Evolutionary conservation across 2,113 vertebrate species (phyloP).

Genomic region (Bubo bubo): DNA sequence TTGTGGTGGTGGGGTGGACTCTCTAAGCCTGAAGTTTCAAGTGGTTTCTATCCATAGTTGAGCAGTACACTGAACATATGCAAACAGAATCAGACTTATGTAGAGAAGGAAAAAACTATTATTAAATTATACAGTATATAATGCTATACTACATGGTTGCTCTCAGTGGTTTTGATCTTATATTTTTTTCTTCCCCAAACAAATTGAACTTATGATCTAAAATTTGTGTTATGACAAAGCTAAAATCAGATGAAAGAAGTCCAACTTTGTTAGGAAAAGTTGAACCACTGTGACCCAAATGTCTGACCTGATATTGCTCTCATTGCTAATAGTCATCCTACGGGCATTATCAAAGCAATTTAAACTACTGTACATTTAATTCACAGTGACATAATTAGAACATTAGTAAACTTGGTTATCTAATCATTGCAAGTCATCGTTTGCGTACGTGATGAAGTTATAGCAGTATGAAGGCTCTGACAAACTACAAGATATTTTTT

Average conservation of each 20-base stretch:
- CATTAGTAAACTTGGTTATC: slow-evolving; percentile 28
- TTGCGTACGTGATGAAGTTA: background rate
- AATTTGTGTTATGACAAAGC: background rate
- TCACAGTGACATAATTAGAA: slow-evolving; percentile 51
- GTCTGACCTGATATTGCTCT: slow-evolving; percentile 25
- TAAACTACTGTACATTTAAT: slow-evolving; percentile 31
- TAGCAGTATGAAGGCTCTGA: background rate
- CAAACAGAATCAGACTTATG: background rate
- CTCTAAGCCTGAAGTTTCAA: background rate
- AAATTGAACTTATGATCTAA: background rate
- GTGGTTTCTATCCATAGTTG: background rate
- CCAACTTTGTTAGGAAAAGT: slow-evolving; percentile 12
- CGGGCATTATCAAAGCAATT: slow-evolving; percentile 61
- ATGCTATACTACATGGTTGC: background rate
- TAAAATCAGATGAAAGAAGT: slow-evolving; percentile 17
- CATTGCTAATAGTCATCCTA: slow-evolving; percentile 17
- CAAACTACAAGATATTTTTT: background rate
- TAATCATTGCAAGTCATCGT: slow-evolving; percentile 5
- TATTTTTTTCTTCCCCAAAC: background rate
- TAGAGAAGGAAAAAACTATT: background rate
- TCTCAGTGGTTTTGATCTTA: background rate
- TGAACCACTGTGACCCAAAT: slow-evolving; percentile 17
- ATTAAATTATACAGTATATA: background rate
- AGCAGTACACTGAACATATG: background rate
- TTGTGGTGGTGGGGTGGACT: background rate